Evolutionary conservation across 1,140 invertebrate species (phyloP).

Genomic region (Eumaeus atala): DNA sequence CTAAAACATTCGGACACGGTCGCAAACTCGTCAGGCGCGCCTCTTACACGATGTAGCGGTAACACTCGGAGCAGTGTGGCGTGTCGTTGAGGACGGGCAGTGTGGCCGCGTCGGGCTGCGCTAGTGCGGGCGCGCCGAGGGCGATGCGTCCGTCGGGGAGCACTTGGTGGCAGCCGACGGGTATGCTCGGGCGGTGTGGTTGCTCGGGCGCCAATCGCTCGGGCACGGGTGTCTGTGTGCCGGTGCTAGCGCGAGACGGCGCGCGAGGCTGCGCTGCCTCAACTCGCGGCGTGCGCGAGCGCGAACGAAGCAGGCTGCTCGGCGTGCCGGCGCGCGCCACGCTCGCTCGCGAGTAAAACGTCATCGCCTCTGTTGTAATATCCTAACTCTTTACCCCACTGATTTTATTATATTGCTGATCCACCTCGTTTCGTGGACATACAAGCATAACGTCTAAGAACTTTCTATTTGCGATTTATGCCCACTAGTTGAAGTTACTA

Average conservation of each 20-base stretch:
- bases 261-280: slow-evolving; percentile 22
- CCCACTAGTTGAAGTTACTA: too few relatives aligned
- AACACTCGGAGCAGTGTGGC: slow-evolving; percentile 83
- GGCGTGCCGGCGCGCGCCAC: slow-evolving; percentile 58
- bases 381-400: slow-evolving; percentile 31
- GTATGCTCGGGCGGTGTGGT: slow-evolving; percentile 68
- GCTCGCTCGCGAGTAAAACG: slow-evolving; percentile 67
- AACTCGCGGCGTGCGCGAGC: slow-evolving; percentile 38
- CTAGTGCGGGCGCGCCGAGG: slow-evolving; percentile 46
- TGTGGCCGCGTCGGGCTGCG: slow-evolving; percentile 36
- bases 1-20: slow-evolving; percentile 64
- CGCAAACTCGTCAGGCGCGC: slow-evolving; percentile 70
- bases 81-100: slow-evolving; percentile 67
- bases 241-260: slow-evolving; percentile 26
- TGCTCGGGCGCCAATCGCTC: slow-evolving; percentile 44
- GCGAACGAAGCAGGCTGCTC: slow-evolving; percentile 42
- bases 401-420: slow-evolving; percentile 12
- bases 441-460: too few relatives aligned
- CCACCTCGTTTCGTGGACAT: background rate
- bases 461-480: too few relatives aligned
- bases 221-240: slow-evolving; percentile 30
- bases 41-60: slow-evolving; percentile 85
- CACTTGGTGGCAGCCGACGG: slow-evolving; percentile 58
- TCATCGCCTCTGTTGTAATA: slow-evolving; percentile 53
- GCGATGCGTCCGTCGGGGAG: slow-evolving; percentile 55